phyloP scores from a whole-genome alignment of 2,113 vertebrate genomes.

The Cacatua alba region DNA sequence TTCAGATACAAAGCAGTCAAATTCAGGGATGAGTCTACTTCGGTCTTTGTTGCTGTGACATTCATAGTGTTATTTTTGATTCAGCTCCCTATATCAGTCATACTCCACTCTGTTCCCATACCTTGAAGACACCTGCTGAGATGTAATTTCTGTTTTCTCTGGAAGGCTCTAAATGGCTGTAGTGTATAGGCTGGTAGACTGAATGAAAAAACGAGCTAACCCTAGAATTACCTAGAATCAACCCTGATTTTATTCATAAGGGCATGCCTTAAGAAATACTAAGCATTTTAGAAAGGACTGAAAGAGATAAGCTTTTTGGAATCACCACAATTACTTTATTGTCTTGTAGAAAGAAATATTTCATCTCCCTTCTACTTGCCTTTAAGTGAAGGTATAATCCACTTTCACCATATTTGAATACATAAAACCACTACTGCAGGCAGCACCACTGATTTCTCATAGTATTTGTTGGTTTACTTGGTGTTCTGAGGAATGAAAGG shows the following conservation, averaged over 20 bases:
- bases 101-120: background rate
- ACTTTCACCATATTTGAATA: background rate
- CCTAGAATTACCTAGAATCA: background rate
- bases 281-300: background rate
- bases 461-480: background rate
- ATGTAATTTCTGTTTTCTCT: background rate
- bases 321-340: background rate
- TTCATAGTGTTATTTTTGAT: background rate
- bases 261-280: background rate
- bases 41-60: background rate
- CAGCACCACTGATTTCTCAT: background rate
- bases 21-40: background rate
- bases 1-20: background rate
- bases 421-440: background rate
- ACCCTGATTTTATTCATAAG: background rate
- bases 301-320: background rate
- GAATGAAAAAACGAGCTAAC: background rate
- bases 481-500: background rate
- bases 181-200: background rate
- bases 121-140: background rate
- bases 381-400: background rate
- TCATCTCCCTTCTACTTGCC: background rate
- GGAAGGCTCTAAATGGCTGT: background rate
- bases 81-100: background rate
- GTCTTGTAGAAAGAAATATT: background rate